Base-by-base conservation (phyloP, 2,888 invertebrate species). In the Eucriotettix oculatus region DNA sequence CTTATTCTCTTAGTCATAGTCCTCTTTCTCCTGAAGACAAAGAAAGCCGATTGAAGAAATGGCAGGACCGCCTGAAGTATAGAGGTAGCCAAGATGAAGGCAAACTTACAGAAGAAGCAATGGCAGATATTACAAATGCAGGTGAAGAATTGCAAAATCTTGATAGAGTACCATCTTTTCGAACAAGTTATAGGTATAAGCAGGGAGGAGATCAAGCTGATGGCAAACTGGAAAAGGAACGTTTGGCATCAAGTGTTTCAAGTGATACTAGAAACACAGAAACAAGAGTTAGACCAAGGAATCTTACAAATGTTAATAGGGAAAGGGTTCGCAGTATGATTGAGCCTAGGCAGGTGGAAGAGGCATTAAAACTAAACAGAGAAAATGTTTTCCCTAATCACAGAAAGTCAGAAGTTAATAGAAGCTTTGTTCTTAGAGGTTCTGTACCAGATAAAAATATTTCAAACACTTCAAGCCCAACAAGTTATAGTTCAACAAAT, bases 41-140 rank as follows among this genome's bases (percentile, higher is more conserved):
- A 65, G 82, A 83, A 66, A 72, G 76, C 56, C 75, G 84, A 58
- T 71, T 86, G 48, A 81, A 81, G 67, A 78, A 80, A 60, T 86
- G 86, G 86, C 85, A 87, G 69, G 84, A 84, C 58, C 79, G 84
- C 71, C 72, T 85, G 57, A 84, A 83, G 70, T 72, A 70, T 44
- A 75, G 75, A 71, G 67, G 68, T n/a, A 66, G 67, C 44, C 68
- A 69, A 10, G 68, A 70, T 16, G 68, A 69, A 10, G 68, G 70
- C 40, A 66, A 66, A 58, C 71, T 72, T 29, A 70, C 71, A 11
- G 71, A 72, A n/a, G 68, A 69, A 9, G 73, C 74, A 9, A 63
- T 74, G 10, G 71, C 73, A 5, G 71, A 75, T 43, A 73, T 74
- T 10, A 66, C 71, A 0, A 71, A 72, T 54, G 71, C 73, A 10